Evolutionary conservation across 1,140 invertebrate genomes (phyloP).

Genomic region (Phthorimaea operculella): DNA sequence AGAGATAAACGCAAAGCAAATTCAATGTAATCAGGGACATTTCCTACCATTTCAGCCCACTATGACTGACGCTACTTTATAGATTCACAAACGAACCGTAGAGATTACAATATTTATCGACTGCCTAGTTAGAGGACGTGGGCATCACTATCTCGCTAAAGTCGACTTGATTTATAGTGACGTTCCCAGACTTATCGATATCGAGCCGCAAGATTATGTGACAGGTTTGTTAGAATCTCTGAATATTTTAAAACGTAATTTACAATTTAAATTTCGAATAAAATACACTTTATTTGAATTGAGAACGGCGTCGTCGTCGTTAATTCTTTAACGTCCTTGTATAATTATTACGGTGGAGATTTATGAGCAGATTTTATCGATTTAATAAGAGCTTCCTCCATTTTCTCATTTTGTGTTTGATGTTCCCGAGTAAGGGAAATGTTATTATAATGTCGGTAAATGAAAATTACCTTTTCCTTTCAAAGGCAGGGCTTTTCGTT

Average conservation of each 20-base stretch:
- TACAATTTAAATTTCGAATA: conserved; percentile 10
- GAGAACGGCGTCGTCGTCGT: not conserved
- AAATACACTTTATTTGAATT: conserved; percentile 8
- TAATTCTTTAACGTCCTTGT: not conserved
- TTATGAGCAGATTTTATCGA: not conserved
- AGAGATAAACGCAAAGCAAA: no score
- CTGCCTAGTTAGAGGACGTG: conserved; percentile 44
- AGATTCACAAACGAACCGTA: conserved; percentile 24
- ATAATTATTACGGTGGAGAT: not conserved
- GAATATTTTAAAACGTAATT: conserved; percentile 9
- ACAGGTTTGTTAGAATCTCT: conserved; percentile 26
- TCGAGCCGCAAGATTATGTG: conserved; percentile 34
- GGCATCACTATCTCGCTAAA: conserved; percentile 46
- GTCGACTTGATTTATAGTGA: conserved; percentile 59
- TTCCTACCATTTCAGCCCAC: not conserved
- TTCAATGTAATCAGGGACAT: not conserved
- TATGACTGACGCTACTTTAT: not conserved
- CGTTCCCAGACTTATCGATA: conserved; percentile 57
- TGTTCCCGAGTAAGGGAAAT: no score
- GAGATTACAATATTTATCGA: conserved; percentile 55
- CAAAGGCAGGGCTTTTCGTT: no score
- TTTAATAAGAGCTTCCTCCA: not conserved
- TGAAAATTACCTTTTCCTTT: no score
- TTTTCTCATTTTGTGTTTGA: not conserved
- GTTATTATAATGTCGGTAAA: no score